Percentiles rank a stretch among this genome's conserved stretches.
Conservation (phyloP, 2,888 invertebrate genomes). For the Meandrusa payeni region DNA sequence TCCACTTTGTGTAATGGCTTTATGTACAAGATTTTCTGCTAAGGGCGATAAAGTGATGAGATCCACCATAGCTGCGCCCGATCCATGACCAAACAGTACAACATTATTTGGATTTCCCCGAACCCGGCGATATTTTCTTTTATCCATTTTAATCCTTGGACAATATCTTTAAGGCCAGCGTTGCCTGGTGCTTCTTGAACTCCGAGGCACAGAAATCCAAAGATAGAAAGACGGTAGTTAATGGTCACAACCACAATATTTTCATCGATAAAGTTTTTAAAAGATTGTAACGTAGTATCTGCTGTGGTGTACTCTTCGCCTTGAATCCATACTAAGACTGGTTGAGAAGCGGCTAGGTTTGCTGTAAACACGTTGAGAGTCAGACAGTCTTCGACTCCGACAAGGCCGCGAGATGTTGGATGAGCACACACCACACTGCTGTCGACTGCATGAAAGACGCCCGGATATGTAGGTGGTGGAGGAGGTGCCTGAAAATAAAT, state of each 20-base stretch:
- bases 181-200: conserved; percentile 87
- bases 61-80: conserved; percentile 83
- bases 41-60: conserved; percentile 56
- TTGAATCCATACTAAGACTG: conserved; percentile 64
- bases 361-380: conserved; percentile 56
- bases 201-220: conserved; percentile 85
- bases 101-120: conserved; percentile 89
- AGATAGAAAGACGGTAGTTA: conserved; percentile 87
- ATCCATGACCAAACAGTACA: conserved; percentile 90
- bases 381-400: conserved; percentile 64
- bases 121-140: conserved; percentile 86
- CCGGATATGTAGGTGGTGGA: conserved; percentile 38
- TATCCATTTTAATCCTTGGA: conserved; percentile 88
- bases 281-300: conserved; percentile 43
- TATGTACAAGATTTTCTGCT: conserved; percentile 50
- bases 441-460: conserved; percentile 44
- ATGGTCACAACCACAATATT: conserved; percentile 83
- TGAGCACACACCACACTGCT: conserved; percentile 55
- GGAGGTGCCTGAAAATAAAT: conserved; percentile 41
- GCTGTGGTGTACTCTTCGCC: conserved; percentile 54
- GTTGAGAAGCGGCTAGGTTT: conserved; percentile 46
- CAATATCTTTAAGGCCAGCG: conserved; percentile 91
- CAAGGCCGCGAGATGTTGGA: conserved; percentile 48
- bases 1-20: conserved; percentile 64
- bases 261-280: conserved; percentile 83